phyloP scores from a whole-genome alignment of 2,113 vertebrate species.

The Epinephelus moara region DNA sequence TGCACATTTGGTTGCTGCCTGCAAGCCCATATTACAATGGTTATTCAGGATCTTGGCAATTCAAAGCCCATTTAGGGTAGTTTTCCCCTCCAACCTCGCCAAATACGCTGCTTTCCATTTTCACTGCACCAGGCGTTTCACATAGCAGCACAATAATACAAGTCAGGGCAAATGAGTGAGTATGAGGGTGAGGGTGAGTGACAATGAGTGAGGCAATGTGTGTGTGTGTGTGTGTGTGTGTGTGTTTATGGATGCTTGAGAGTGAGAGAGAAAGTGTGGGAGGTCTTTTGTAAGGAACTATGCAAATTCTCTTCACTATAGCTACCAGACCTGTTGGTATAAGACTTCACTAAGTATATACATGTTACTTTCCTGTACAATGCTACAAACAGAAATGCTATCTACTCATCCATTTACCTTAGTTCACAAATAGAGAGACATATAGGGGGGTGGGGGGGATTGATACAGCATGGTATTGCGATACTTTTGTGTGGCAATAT shows the following conservation, averaged over 20 bases:
- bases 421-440: neutral
- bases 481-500: no score
- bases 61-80: conserved; percentile 58
- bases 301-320: conserved; percentile 1
- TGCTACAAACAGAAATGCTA: neutral
- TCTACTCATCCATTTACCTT: no score
- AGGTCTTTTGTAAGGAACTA: conserved; percentile 1
- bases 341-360: neutral
- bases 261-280: neutral
- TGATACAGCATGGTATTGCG: no score
- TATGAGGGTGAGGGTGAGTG: conserved; percentile 25
- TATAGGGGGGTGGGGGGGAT: no score
- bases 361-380: neutral
- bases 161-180: conserved; percentile 50
- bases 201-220: conserved; percentile 12
- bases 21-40: conserved; percentile 50
- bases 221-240: neutral
- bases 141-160: conserved; percentile 47
- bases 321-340: neutral
- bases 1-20: conserved; percentile 46
- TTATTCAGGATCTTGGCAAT: conserved; percentile 65
- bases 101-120: conserved; percentile 51
- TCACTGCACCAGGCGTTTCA: conserved; percentile 38
- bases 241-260: neutral
- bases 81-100: conserved; percentile 43